Base-by-base conservation (phyloP, 2,113 vertebrate genomes). In the Brevimyrus niger region DNA sequence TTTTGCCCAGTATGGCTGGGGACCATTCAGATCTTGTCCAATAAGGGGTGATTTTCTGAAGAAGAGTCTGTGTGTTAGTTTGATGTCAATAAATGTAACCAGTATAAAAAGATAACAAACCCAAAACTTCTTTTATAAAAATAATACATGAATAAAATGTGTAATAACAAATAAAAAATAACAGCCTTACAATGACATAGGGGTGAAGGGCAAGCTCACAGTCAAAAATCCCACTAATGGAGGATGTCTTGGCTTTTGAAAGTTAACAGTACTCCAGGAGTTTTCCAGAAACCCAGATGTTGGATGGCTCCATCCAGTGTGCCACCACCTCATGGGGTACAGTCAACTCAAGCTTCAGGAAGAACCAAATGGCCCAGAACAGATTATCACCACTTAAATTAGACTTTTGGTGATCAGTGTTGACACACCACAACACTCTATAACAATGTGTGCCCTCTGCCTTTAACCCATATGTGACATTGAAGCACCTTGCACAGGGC, bases 311-410 rank as follows among this genome's bases (percentile, higher is more conserved):
- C 15, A 10, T 80, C 35, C 17, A 1, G 5, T 2, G 1, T 2
- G 92, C 94, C 87, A 90, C 92, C 92, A 91, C 90, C 91, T 88
- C 93, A 95, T 93, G 88, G 73, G 91, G 89, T 61, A 92, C 91
- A 80, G 73, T 80, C 92, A 89, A 91, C 91, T 90, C 89, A 47
- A 88, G 92, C 94, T 95, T 96, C 95, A 95, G 95, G 95, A 93
- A 92, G 93, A 90, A 44, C 31, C 27, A n/a, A 73, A 76, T 87
- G 90, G 89, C 89, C 90, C 89, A 91, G 44, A 91, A 91, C 92
- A 94, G 95, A 95, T 95, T 95, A 94, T 90, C 91, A 90, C 92
- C 87, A 92, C 93, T 92, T 94, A 93, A 91, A 92, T 90, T 90
- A 87, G 91, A 93, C 19, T 55, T 21, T 53, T 53, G 51, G 17